Percentiles rank a stretch among this genome's conserved stretches.
Conservation (phyloP, 2,797 vertebrate species). For the Brachyalestes nurse region DNA sequence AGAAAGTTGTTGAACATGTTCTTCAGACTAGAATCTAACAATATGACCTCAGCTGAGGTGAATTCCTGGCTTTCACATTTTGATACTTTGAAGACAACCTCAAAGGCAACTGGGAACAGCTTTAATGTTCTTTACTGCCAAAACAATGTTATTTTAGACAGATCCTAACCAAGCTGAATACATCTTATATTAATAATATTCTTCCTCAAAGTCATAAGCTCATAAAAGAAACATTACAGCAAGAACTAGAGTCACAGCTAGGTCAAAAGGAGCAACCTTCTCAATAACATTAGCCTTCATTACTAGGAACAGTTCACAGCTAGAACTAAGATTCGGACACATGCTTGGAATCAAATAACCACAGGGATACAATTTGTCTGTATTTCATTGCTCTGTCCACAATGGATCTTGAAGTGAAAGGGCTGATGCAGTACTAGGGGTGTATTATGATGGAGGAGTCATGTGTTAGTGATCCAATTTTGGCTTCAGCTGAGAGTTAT, state of each 20-base stretch:
- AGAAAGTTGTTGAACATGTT: neutral
- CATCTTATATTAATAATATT: conserved; percentile 57
- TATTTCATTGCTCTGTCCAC: conserved; percentile 3
- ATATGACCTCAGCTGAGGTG: neutral
- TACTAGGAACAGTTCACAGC: conserved; percentile 63
- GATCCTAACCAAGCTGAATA: neutral
- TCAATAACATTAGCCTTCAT: conserved; percentile 67
- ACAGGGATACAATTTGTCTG: too few relatives aligned
- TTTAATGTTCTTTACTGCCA: conserved; percentile 17
- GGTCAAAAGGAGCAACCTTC: conserved; percentile 45
- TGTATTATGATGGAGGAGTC: conserved; percentile 2
- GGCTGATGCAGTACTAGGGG: neutral
- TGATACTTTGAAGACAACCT: conserved; percentile 22
- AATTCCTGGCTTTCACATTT: conserved; percentile 27
- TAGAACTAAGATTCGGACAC: conserved; percentile 53
- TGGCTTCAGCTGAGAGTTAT: conserved; percentile 22
- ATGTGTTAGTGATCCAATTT: conserved; percentile 11
- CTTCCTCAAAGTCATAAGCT: conserved; percentile 65
- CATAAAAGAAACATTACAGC: conserved; percentile 62
- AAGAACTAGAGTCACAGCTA: conserved; percentile 57
- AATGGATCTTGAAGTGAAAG: neutral
- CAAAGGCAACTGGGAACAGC: conserved; percentile 34
- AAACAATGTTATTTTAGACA: conserved; percentile 22
- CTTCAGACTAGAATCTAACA: neutral
- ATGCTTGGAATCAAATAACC: conserved; percentile 35